Base-by-base conservation (phyloP, 2,797 vertebrate genomes). In the Poliocrania exsul region DNA sequence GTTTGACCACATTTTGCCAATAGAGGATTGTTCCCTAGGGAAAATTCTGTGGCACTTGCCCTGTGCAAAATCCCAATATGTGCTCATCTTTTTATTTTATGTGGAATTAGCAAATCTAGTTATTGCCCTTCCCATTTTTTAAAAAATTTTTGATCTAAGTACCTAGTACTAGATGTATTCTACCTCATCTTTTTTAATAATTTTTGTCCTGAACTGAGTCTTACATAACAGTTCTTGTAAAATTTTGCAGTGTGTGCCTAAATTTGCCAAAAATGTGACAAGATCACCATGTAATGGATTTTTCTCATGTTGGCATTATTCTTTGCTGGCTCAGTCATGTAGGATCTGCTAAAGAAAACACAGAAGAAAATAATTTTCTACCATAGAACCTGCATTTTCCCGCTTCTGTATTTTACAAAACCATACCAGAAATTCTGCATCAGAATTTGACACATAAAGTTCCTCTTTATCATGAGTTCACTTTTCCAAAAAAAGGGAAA, bases 401-500 rank as follows among this genome's bases (percentile, higher is more conserved):
- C 82, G 90, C 66, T 94, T 94, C 89, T 47, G 58, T 61, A 47
- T 93, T 93, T 91, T 66, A 75, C 37, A 81, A 73, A 67, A 86
- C 72, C n/a, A 53, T 35, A 75, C 26, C 66, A 90, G 80, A 91
- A 93, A 44, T 90, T 93, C 79, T 93, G 70, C 66, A 71, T 92
- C 70, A 90, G 58, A 79, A 91, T 92, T 86, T 70, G 77, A 92
- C 88, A 84, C 40, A 67, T 70, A 9, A 87, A 90, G 78, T 94
- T 96, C 92, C 66, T 81, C 66, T 79, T 87, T 81, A 84, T 84
- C 82, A 58, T 91, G 85, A 91, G 88, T 73, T 90, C 42, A 56
- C 7, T 93, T 95, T 93, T 95, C 92, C 87, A 84, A 67, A 89
- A 85, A 85, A 83, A 89, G 65, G 38, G 58, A 81, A 90, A 70